These are phyloP conservation scores for Aplysina aerophoba DNA, from an alignment of 37 sponge, comb jelly and placozoan species.

Conservation along the genomic window DNA sequence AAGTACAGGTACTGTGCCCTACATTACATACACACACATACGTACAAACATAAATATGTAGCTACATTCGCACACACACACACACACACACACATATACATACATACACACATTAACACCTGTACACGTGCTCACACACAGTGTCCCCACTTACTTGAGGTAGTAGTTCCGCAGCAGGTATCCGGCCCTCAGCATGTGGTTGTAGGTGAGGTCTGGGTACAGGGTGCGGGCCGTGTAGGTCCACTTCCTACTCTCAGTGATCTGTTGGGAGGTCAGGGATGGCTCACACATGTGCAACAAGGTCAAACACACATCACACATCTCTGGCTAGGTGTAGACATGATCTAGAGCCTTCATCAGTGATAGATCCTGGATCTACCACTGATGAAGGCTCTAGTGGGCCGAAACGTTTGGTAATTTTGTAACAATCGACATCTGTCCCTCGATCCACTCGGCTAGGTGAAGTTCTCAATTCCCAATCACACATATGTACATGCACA, in stretches of 20 bases:
- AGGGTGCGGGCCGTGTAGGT: constrained; percentile 17
- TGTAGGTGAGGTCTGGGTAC: constrained; percentile 26
- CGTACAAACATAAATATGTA: not conserved
- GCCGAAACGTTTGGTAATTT: too few species aligned
- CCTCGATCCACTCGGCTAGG: too few species aligned
- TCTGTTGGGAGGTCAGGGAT: not conserved
- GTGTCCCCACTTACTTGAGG: constrained; percentile 1
- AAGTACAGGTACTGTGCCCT: not conserved
- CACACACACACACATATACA: constrained; percentile 3
- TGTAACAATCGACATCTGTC: too few species aligned
- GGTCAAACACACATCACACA: not conserved
- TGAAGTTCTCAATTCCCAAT: not conserved
- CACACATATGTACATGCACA: constrained; percentile 1
- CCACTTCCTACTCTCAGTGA: constrained; percentile 21
- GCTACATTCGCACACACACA: not conserved
- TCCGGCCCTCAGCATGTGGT: constrained; percentile 29
- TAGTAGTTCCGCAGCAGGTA: constrained; percentile 33
- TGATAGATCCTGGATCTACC: too few species aligned
- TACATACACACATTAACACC: constrained; percentile 7
- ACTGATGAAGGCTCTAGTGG: too few species aligned
- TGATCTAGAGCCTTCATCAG: too few species aligned
- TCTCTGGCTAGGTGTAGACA: too few species aligned
- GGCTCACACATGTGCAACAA: not conserved
- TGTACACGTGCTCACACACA: not conserved
- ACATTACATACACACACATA: constrained; percentile 14